phyloP scores from a whole-genome alignment of 2,113 vertebrate genomes.

The Noctilio leporinus region DNA sequence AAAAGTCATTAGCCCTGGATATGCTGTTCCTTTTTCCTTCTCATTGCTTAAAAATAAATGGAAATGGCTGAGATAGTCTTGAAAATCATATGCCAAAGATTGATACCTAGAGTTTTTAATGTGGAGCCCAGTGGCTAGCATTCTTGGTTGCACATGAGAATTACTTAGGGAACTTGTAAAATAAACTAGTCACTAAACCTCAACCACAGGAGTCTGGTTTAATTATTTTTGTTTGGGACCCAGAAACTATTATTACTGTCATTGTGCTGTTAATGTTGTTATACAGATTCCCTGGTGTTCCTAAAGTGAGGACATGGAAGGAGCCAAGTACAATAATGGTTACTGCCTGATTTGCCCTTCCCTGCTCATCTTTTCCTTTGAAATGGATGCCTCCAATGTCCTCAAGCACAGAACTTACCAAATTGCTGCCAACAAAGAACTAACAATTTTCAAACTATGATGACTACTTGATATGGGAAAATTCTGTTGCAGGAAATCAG shows the following conservation, averaged over 20 bases:
- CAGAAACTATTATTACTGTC: background rate
- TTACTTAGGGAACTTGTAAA: background rate
- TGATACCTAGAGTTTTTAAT: background rate
- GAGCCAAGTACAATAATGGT: fast-evolving
- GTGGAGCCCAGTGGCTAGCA: too few relatives aligned
- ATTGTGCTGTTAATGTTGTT: background rate
- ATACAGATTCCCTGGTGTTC: background rate
- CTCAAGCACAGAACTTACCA: background rate
- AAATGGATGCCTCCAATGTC: background rate
- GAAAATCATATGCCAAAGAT: background rate
- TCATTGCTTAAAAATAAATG: background rate
- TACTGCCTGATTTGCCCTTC: background rate
- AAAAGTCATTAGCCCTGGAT: background rate
- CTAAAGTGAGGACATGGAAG: background rate
- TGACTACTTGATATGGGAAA: background rate
- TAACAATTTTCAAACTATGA: background rate
- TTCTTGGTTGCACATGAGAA: background rate
- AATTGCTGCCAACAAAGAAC: background rate
- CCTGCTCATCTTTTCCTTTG: background rate
- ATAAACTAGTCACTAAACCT: background rate
- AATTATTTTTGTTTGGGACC: background rate
- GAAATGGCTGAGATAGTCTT: background rate
- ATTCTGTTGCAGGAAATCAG: background rate
- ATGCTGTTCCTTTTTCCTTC: background rate
- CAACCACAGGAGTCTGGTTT: background rate